Base-by-base conservation (phyloP, 2,888 invertebrate genomes). In the Noctua fimbriata region DNA sequence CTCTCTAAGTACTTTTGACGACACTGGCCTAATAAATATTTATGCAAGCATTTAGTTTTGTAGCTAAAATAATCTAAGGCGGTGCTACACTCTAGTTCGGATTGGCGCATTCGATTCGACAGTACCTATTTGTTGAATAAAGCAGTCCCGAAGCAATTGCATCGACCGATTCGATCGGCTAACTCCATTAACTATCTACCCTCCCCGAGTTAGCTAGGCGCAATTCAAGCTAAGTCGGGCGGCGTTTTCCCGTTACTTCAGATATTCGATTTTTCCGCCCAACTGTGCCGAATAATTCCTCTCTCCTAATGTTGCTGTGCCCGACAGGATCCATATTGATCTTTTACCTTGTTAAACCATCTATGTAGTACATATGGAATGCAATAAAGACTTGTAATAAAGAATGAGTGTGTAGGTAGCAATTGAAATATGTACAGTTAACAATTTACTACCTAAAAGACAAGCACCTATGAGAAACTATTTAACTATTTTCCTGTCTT, bases 401-500 rank as follows among this genome's bases (percentile, higher is more conserved):
- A 36, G 36, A 36, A 36, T 36, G 4, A 32, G 21, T 32, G 4
- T 2, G 32, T 10, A 49, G 63, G 10, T 44, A 44, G 1, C 28
- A 16, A 63, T 36, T 60, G 10, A 60, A 32, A 60, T 18, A n/a
- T 75, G 32, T 14, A 47, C 41, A 60, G n/a, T 36, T 49, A 16
- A 36, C 7, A 18, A 28, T 63, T 41, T 28, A 63, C 63, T 41
- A 28, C 16, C 1, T 16, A 9, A n/a, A 58, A 36, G 24, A 49
- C 49, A 16, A 74, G 18, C 24, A 21, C 28, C 32, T 32, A 65
- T 32, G 18, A 44, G 14, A 76, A 58, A 21, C 6, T 32, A 76
- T 49, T 74, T 44, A 21, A 12, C 16, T 24, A 49, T 82, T 82
- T 63, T 77, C 72, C 77, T 82, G 52, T 69, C 63, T 49, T 67